Base-by-base conservation (phyloP, 2,888 invertebrate species). In the Hirudinaria manillensis region DNA sequence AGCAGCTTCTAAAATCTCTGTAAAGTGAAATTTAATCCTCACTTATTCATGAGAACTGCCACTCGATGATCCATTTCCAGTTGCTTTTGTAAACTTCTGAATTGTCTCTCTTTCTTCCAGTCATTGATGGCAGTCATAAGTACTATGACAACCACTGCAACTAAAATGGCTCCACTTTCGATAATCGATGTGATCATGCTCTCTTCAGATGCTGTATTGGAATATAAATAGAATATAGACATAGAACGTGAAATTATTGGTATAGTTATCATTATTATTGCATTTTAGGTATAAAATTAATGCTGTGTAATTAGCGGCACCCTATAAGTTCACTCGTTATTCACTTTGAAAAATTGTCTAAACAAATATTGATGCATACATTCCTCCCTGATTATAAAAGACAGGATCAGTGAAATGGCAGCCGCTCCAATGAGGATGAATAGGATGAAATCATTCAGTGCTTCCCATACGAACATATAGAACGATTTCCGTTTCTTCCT, bases 351-450 rank as follows among this genome's bases (percentile, higher is more conserved):
- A 45, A 45, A 45, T 45, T 10, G 16, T 10, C 16, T 45, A 45
- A 45, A 6, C 16, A 10, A 10, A 45, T 45, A 45, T n/a, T n/a
- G n/a, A 45, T 45, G 10, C 10, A 16, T 45, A 45, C 45, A 45
- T 45, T 45, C 45, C 45, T 45, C 45, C 45, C 45, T 66, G 32
- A 79, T 65, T 19, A 83, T 82, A 81, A 88, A 87, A 73, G 97
- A 94, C 88, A 99, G 91, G 87, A 92, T 94, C 88, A 99, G 90
- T 83, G 98, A 99, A 86, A 99, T 93, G 87, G 97, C 89, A 84
- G 98, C 98, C 83, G 98, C 96, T 87, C 98, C 92, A 89, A 97
- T 93, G 86, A 99, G 90, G 88, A 99, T 98, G 87, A 99, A 96
- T 84, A 99, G 91, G 82, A 98, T 99, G 82, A 96, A 93, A 89